These are phyloP conservation scores for Tortricodes alternella DNA, from an alignment of 2,888 invertebrate species.

Conservation along the genomic window DNA sequence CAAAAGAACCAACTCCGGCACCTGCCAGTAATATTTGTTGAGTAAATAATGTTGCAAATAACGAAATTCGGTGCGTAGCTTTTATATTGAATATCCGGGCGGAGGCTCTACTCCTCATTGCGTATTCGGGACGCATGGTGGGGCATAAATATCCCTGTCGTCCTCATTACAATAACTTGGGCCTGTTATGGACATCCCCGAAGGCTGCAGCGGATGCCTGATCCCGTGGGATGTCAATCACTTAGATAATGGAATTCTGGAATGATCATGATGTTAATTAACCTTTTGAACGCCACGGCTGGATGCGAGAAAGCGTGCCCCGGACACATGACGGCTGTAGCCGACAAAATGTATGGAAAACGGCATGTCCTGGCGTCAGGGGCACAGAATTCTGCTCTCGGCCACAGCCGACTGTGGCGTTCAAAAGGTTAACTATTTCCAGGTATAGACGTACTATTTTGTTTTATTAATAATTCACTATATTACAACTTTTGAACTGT, in stretches of 20 bases:
- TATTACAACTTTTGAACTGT: not conserved
- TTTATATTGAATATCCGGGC: conserved; percentile 56
- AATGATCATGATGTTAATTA: conserved; percentile 60
- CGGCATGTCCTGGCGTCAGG: too few relatives aligned
- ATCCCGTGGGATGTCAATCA: conserved; percentile 71
- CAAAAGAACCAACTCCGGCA: conserved; percentile 55
- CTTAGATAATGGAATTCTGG: conserved; percentile 72
- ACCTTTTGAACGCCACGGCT: too few relatives aligned
- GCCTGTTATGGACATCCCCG: conserved; percentile 61
- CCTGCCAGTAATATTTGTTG: conserved; percentile 64
- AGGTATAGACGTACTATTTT: conserved; percentile 31
- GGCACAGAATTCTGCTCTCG: too few relatives aligned
- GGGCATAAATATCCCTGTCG: conserved; percentile 80
- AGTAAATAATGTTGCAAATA: conserved; percentile 60
- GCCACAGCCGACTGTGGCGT: too few relatives aligned
- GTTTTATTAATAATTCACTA: conserved; percentile 4
- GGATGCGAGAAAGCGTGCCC: too few relatives aligned
- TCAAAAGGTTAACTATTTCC: too few relatives aligned
- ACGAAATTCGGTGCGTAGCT: conserved; percentile 48
- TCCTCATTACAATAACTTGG: conserved; percentile 78
- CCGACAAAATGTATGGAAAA: too few relatives aligned
- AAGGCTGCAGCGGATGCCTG: conserved; percentile 62
- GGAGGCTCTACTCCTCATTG: conserved; percentile 54
- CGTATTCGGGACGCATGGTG: conserved; percentile 72
- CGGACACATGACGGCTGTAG: too few relatives aligned